Conservation (phyloP, 1,140 invertebrate genomes). For the Asbolus verrucosus region DNA sequence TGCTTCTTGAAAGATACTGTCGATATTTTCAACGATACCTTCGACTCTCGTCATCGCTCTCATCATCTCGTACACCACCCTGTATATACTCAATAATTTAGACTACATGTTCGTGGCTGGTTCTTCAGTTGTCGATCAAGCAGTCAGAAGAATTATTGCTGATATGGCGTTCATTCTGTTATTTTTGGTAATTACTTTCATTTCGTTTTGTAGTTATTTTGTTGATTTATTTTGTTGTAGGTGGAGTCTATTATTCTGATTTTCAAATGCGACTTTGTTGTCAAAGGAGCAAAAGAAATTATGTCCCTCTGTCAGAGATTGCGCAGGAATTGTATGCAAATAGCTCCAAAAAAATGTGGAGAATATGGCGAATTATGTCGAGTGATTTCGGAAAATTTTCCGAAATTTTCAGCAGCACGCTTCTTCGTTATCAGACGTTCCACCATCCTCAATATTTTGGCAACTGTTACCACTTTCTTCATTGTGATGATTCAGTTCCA, state of each 20-base stretch:
- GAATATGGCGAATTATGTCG: too few species aligned
- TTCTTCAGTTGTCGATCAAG: not conserved
- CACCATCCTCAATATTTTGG: not conserved
- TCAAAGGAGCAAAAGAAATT: not conserved
- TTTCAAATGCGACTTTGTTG: not conserved
- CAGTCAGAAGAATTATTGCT: not conserved
- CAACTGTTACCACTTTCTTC: not conserved
- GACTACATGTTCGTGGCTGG: not conserved
- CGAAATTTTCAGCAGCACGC: not conserved
- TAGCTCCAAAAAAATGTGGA: too few species aligned
- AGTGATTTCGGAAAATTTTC: not conserved
- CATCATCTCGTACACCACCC: not conserved
- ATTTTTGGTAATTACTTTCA: not conserved
- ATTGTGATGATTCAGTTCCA: not conserved
- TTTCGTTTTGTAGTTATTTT: not conserved
- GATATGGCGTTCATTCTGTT: not conserved
- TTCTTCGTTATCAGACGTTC: not conserved
- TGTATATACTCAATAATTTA: not conserved
- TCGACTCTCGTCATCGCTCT: not conserved
- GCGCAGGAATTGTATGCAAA: not conserved
- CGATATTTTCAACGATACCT: not conserved
- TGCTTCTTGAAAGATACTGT: not conserved
- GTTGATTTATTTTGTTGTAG: too few species aligned
- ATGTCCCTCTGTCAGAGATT: not conserved
- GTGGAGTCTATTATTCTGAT: too few species aligned